Evolutionary conservation across 2,113 vertebrate genomes (phyloP).

Genomic region (Charadrius vociferus): DNA sequence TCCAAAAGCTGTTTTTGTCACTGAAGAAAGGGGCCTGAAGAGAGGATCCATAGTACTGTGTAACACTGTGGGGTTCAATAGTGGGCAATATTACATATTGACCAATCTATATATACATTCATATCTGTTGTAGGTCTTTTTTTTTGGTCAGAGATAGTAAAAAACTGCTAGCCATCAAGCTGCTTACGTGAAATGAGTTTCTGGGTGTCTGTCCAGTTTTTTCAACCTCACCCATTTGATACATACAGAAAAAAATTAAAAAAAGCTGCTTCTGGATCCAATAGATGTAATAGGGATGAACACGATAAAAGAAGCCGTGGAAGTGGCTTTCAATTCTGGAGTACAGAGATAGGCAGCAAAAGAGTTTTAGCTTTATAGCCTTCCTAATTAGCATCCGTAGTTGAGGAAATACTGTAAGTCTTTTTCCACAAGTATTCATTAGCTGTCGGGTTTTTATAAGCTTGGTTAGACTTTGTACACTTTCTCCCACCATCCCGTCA

Average conservation of each 20-base stretch:
- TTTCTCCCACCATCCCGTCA: neutral
- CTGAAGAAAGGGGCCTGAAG: neutral
- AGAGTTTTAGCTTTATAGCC: neutral
- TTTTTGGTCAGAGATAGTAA: neutral
- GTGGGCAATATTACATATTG: neutral
- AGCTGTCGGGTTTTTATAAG: slow-evolving; percentile 14
- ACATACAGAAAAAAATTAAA: neutral
- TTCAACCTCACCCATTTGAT: neutral
- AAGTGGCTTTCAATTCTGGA: neutral
- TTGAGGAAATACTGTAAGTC: neutral
- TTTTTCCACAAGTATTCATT: slow-evolving; percentile 47
- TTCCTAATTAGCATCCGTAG: neutral
- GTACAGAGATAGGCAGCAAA: neutral
- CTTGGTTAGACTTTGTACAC: slow-evolving; percentile 10
- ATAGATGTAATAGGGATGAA: neutral
- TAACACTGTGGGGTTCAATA: neutral
- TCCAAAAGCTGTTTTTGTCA: neutral
- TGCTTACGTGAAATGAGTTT: neutral
- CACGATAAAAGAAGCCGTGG: neutral
- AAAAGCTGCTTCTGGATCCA: neutral
- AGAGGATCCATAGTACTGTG: neutral
- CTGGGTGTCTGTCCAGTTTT: neutral
- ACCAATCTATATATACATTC: neutral
- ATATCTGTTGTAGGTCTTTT: neutral
- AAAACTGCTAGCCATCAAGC: neutral